phyloP scores from a whole-genome alignment of 2,113 vertebrate species.

The Phoenicopterus ruber region DNA sequence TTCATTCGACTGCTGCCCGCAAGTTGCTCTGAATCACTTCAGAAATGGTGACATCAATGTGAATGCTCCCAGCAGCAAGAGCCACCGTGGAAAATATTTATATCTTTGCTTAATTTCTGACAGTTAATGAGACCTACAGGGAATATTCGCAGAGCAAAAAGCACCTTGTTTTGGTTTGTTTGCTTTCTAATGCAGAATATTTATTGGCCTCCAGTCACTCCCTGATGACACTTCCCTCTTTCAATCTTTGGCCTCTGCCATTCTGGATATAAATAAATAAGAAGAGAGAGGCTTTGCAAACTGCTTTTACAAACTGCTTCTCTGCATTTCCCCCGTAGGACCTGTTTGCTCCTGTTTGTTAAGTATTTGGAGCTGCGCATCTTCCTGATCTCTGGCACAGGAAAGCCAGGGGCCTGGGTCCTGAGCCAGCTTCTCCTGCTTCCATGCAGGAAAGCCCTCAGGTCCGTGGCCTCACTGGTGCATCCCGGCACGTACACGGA shows the following conservation, averaged over 20 bases:
- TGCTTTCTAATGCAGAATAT: slow-evolving; percentile 15
- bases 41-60: slow-evolving; percentile 9
- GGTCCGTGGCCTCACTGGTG: accelerated
- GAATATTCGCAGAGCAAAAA: slow-evolving; percentile 11
- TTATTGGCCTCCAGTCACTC: slow-evolving; percentile 6
- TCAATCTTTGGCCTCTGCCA: neutral
- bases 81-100: neutral
- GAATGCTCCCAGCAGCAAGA: slow-evolving; percentile 7
- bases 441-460: neutral
- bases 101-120: slow-evolving; percentile 25
- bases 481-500: accelerated
- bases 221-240: neutral
- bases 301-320: neutral
- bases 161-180: slow-evolving; percentile 18
- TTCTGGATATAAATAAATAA: neutral
- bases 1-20: neutral
- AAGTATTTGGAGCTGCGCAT: neutral
- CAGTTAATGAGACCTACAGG: slow-evolving; percentile 52
- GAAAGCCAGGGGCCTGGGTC: neutral
- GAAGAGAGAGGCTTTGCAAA: neutral
- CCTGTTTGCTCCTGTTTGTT: neutral
- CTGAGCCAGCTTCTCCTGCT: neutral
- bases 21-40: slow-evolving; percentile 1
- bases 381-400: neutral
- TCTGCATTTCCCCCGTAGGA: neutral